A percentile compares a stretch with the other conserved stretches of the same genome.
Evolutionary conservation across 2,113 vertebrate species (phyloP).

Genomic region (Pteropus alecto): DNA sequence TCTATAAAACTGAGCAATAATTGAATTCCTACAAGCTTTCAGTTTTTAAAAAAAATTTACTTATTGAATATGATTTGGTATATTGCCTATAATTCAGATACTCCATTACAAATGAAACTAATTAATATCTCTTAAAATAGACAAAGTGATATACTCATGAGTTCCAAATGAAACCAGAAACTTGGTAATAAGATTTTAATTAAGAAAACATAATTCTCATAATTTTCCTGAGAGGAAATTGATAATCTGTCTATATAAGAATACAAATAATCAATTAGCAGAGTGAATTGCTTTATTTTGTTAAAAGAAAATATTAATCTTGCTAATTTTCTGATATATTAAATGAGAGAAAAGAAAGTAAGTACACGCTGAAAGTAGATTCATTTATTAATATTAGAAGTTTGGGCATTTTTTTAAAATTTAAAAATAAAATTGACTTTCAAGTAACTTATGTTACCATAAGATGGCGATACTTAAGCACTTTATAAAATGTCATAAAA

Average conservation of each 20-base stretch:
- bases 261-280: constrained; percentile 63
- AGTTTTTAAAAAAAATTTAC: not conserved
- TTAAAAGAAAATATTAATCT: constrained; percentile 44
- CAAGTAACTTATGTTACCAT: constrained; percentile 69
- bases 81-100: constrained; percentile 10
- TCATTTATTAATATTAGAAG: constrained; percentile 8
- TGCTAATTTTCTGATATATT: constrained; percentile 29
- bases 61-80: constrained; percentile 23
- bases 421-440: constrained; percentile 43
- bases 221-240: constrained; percentile 54
- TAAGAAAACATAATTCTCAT: constrained; percentile 54
- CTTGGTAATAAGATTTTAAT: constrained; percentile 68
- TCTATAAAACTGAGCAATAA: constrained; percentile 47
- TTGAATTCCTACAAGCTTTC: constrained; percentile 34
- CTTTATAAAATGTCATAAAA: constrained; percentile 28
- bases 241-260: constrained; percentile 49
- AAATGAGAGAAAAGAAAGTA: not conserved
- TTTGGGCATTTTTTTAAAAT: not conserved
- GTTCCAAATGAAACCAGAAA: constrained; percentile 52
- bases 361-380: constrained; percentile 22
- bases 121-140: constrained; percentile 45
- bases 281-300: constrained; percentile 36
- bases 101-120: constrained; percentile 41
- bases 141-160: not conserved
- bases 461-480: constrained; percentile 75